Evolutionary conservation across 2,113 vertebrate species (phyloP).

Genomic region (Motacilla tschutschensis): DNA sequence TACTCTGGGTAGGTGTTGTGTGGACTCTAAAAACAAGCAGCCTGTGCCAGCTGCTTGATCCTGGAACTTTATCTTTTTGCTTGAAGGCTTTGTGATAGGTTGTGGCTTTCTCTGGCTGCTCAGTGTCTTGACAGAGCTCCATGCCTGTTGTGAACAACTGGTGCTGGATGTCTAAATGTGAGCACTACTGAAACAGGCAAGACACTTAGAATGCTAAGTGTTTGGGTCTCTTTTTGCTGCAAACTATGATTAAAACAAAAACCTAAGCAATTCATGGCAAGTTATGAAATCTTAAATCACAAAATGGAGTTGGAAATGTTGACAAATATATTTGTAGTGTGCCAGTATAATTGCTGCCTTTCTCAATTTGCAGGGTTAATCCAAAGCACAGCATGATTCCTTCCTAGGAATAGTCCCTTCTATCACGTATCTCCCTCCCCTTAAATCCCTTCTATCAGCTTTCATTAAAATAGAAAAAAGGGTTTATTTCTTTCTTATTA

Average conservation of each 20-base stretch:
- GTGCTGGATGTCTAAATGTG: not conserved
- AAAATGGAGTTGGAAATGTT: not conserved
- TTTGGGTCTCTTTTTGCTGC: not conserved
- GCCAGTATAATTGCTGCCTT: not conserved
- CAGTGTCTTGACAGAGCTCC: not conserved
- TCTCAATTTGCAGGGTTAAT: not conserved
- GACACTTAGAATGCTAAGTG: not conserved
- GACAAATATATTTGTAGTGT: not conserved
- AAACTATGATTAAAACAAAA: not conserved
- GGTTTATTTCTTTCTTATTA: conserved; percentile 26
- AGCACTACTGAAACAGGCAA: not conserved
- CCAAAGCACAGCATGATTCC: not conserved
- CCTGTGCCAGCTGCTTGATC: not conserved
- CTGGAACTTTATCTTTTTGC: not conserved
- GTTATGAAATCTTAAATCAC: not conserved
- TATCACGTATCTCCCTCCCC: not conserved
- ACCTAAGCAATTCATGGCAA: not conserved
- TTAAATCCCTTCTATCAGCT: conserved; percentile 27
- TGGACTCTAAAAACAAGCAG: not conserved
- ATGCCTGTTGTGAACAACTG: not conserved
- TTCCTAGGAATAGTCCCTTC: not conserved
- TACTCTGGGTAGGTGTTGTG: rapidly evolving
- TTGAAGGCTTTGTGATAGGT: not conserved
- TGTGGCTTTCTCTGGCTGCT: not conserved
- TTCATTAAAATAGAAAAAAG: conserved; percentile 22